Conservation (phyloP, 2,113 vertebrate species). For the Verasper variegatus region DNA sequence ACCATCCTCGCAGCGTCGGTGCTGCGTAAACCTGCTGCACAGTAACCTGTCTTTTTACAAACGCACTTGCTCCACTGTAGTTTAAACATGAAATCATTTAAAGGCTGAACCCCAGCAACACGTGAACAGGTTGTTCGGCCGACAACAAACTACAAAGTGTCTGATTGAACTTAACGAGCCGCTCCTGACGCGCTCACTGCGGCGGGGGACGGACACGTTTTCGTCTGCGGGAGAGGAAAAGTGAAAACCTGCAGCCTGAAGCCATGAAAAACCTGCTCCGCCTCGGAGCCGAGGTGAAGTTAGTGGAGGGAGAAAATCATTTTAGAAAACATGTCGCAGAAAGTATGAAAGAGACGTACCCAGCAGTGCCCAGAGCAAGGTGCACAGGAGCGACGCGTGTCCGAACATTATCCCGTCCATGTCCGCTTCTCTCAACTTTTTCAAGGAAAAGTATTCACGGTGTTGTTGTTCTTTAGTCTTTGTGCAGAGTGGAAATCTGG, state of each 20-base stretch:
- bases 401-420: constrained; percentile 76
- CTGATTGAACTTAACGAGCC: neutral
- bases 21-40: neutral
- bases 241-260: constrained; percentile 10
- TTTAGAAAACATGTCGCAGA: neutral
- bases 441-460: constrained; percentile 40
- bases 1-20: neutral
- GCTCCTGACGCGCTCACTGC: neutral
- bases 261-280: constrained; percentile 21
- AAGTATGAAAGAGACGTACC: constrained; percentile 63
- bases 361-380: constrained; percentile 75
- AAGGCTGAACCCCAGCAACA: too few species aligned
- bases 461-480: constrained; percentile 4
- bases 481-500: constrained; percentile 18
- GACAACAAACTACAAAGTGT: neutral
- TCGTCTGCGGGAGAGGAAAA: constrained; percentile 5
- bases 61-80: too few species aligned
- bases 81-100: too few species aligned
- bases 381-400: constrained; percentile 73
- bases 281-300: neutral
- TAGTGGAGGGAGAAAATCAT: neutral
- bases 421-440: constrained; percentile 57
- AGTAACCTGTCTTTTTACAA: neutral
- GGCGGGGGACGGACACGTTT: constrained; percentile 11
- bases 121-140: constrained; percentile 16